A percentile compares a stretch with the other conserved stretches of the same genome.
These are phyloP conservation scores for Euplexia lucipara DNA, from an alignment of 2,888 invertebrate species.

Conservation along the genomic window DNA sequence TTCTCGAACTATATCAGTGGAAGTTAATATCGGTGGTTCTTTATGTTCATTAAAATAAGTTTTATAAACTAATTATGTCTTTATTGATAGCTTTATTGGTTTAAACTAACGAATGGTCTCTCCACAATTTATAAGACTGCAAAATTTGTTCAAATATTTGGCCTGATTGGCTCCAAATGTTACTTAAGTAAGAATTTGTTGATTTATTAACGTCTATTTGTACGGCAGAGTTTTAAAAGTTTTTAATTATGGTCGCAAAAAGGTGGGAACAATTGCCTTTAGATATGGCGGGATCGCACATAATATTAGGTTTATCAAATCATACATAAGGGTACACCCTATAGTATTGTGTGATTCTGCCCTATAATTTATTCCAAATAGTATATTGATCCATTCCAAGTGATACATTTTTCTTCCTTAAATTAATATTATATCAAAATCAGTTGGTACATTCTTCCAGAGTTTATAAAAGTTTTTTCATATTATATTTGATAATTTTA, in stretches of 20 bases:
- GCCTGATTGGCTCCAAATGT: conserved; percentile 6
- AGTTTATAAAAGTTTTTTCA: conserved; percentile 33
- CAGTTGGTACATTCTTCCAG: conserved; percentile 9
- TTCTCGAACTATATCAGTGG: neutral
- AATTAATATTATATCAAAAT: neutral
- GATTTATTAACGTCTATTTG: neutral
- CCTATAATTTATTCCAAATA: too few species aligned
- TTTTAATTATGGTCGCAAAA: too few species aligned
- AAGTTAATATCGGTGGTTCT: neutral
- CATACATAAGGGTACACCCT: too few species aligned
- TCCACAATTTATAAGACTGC: conserved; percentile 33
- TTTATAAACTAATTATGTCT: conserved; percentile 24
- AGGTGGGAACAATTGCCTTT: too few species aligned
- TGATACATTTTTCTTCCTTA: neutral
- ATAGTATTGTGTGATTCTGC: too few species aligned
- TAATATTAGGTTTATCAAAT: neutral
- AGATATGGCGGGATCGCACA: too few species aligned
- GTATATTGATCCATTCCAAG: too few species aligned
- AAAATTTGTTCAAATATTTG: conserved; percentile 1
- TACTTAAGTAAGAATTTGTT: neutral
- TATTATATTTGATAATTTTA: conserved; percentile 36
- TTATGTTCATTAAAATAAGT: conserved; percentile 15
- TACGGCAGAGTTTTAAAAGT: too few species aligned
- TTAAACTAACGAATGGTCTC: conserved; percentile 12
- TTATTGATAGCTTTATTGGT: conserved; percentile 9